phyloP scores from a whole-genome alignment of 2,888 invertebrate genomes.

The Anoncus sp. region DNA sequence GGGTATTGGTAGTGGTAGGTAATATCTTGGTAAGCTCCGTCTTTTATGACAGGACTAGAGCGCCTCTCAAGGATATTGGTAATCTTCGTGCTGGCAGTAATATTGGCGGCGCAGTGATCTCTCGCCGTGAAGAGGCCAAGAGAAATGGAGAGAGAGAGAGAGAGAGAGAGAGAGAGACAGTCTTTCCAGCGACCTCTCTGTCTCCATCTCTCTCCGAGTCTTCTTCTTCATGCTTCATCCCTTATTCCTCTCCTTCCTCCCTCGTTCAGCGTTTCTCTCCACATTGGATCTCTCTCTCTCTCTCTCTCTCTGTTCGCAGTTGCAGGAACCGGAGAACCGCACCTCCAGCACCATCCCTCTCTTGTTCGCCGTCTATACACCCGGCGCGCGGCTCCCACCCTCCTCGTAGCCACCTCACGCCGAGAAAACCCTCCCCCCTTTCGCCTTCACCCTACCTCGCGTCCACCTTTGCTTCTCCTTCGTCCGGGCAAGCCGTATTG shows the following conservation, averaged over 20 bases:
- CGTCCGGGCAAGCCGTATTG: slow-evolving; percentile 77
- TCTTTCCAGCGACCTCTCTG: slow-evolving; percentile 43
- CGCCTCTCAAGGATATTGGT: slow-evolving; percentile 83
- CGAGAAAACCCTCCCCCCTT: slow-evolving; percentile 59
- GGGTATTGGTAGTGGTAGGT: slow-evolving; percentile 73
- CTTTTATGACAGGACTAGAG: slow-evolving; percentile 82
- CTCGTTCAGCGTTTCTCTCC: slow-evolving; percentile 50
- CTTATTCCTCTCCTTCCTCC: slow-evolving; percentile 54
- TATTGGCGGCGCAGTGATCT: slow-evolving; percentile 82
- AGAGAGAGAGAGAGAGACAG: not conserved
- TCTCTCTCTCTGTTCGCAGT: no score
- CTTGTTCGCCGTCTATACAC: slow-evolving; percentile 52
- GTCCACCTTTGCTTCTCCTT: slow-evolving; percentile 65
- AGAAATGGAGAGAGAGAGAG: slow-evolving; percentile 30
- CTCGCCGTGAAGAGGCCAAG: slow-evolving; percentile 74
- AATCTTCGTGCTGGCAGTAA: slow-evolving; percentile 82
- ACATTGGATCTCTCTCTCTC: slow-evolving; percentile 43
- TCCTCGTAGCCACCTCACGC: slow-evolving; percentile 31
- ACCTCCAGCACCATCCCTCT: slow-evolving; percentile 48
- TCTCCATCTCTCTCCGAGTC: slow-evolving; percentile 53
- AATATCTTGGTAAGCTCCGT: slow-evolving; percentile 83
- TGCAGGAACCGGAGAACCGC: slow-evolving; percentile 53
- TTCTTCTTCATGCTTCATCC: slow-evolving; percentile 52
- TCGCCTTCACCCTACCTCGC: slow-evolving; percentile 53
- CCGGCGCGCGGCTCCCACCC: slow-evolving; percentile 50